Evolutionary conservation across 2,888 invertebrate genomes (phyloP), one percentile per base, ranked within the genome.

Genomic region (Hanleya hanleyi): DNA sequence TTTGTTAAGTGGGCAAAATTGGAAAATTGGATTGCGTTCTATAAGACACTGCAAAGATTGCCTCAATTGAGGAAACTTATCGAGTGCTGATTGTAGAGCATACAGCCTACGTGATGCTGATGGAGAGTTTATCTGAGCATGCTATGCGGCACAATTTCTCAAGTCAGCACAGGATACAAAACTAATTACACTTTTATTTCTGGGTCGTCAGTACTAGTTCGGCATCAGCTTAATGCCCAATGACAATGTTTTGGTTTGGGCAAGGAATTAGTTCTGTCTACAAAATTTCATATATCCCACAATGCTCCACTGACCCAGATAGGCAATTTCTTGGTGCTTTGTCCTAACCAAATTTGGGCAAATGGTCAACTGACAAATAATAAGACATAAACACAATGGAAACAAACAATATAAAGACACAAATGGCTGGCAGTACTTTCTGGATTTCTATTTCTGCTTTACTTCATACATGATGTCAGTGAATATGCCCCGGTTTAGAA

Each of bases 21-120:
- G 57, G 57, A 57, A 57, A 57, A 57, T 57, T 57, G 57, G 57
- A 57, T 57, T 57, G 22, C 57, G 29, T 57, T 32, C 29, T 29
- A 32, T 57, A 57, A 57, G 57, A 57, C 29, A 32, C 29, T 57
- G 57, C 57, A 57, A 57, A 57, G 57, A 57, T 57, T 57, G 57
- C 57, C 29, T 57, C 57, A 57, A 57, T 57, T 57, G 57, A 26
- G 26, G 57, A 29, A 57, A 57, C 57, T 57, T 57, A 57, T 57
- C 57, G 12, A 26, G 12, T 15, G 57, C 57, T 57, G 57, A 57
- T 26, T 57, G 57, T 57, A 32, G 57, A 32, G 26, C 57, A 29
- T 57, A 29, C 22, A 47, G 47, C 47, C 47, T 4, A 7, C 47
- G 7, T 7, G 7, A 47, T 18, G 47, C 7, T 47, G 47, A n/a